Percentiles rank a stretch among this genome's conserved stretches.
phyloP scores from a whole-genome alignment of 2,797 vertebrate genomes.

The Halcyon chelicuti region DNA sequence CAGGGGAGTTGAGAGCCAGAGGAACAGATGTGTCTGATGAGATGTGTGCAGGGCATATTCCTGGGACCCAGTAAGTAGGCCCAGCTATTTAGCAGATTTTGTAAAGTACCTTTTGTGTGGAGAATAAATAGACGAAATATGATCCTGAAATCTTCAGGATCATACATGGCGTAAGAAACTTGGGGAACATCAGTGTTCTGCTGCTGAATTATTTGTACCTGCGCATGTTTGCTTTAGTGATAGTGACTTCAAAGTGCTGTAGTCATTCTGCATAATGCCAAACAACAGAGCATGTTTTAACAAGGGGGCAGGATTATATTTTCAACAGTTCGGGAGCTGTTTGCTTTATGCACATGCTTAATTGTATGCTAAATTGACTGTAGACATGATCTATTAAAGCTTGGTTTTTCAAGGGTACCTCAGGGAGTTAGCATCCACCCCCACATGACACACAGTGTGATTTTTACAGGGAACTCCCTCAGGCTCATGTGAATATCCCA shows the following conservation, averaged over 20 bases:
- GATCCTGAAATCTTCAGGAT: conserved; percentile 59
- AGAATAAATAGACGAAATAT: conserved; percentile 59
- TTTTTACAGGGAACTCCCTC: not conserved
- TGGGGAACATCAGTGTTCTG: conserved; percentile 43
- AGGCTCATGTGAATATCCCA: not conserved
- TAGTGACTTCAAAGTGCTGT: conserved; percentile 44
- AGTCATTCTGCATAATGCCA: conserved; percentile 51
- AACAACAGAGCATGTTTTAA: conserved; percentile 18
- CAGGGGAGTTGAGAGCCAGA: not conserved
- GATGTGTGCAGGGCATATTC: not conserved
- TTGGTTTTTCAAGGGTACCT: conserved; percentile 14
- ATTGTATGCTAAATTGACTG: conserved; percentile 63
- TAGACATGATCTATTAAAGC: conserved; percentile 51
- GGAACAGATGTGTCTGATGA: conserved; percentile 41
- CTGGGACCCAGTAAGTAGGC: conserved; percentile 47
- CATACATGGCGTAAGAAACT: conserved; percentile 42
- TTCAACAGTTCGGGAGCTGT: conserved; percentile 34
- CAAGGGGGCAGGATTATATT: conserved; percentile 55
- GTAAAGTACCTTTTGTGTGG: conserved; percentile 57
- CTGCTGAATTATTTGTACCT: conserved; percentile 65
- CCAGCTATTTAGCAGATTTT: conserved; percentile 69
- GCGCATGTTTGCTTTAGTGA: conserved; percentile 26
- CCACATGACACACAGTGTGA: accelerated
- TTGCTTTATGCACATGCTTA: conserved; percentile 57
- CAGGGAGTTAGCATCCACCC: not conserved